Percentiles rank a stretch among this genome's conserved stretches.
These are phyloP conservation scores for Thera britannica DNA, from an alignment of 2,888 invertebrate species.

Conservation along the genomic window DNA sequence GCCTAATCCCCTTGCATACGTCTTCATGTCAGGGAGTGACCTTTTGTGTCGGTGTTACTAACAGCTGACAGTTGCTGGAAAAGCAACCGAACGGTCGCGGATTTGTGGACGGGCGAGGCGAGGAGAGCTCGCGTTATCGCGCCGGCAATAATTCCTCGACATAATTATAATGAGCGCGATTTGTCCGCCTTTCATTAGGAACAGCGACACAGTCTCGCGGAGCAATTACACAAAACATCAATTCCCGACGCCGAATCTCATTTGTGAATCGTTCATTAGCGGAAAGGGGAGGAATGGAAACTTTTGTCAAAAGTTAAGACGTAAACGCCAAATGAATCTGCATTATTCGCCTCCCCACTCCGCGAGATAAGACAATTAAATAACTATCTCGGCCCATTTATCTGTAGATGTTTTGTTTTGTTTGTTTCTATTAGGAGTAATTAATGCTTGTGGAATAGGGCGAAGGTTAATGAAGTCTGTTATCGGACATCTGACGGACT, in stretches of 20 bases:
- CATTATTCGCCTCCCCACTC: constrained; percentile 65
- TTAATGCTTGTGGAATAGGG: constrained; percentile 69
- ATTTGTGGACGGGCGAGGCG: constrained; percentile 13
- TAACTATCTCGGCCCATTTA: constrained; percentile 78
- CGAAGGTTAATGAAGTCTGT: constrained; percentile 77
- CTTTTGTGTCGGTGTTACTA: constrained; percentile 23
- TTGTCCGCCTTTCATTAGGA: constrained; percentile 40
- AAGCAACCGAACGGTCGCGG: neutral
- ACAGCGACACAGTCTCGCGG: constrained; percentile 41
- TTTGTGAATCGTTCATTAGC: constrained; percentile 75
- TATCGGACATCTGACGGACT: constrained; percentile 70
- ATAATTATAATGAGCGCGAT: constrained; percentile 40
- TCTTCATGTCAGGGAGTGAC: constrained; percentile 30
- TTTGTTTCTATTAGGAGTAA: constrained; percentile 81
- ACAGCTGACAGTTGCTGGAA: constrained; percentile 23
- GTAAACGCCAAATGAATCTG: constrained; percentile 75
- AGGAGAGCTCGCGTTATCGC: constrained; percentile 23
- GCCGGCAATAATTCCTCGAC: constrained; percentile 30
- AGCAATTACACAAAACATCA: constrained; percentile 77
- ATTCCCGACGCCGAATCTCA: constrained; percentile 69
- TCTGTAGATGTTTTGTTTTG: constrained; percentile 74
- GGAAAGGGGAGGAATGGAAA: constrained; percentile 67
- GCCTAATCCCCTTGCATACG: constrained; percentile 31
- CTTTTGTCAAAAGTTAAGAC: constrained; percentile 77
- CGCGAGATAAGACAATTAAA: constrained; percentile 77